These are phyloP conservation scores for Carabus problematicus DNA, from an alignment of 2,888 invertebrate genomes.

Conservation along the genomic window DNA sequence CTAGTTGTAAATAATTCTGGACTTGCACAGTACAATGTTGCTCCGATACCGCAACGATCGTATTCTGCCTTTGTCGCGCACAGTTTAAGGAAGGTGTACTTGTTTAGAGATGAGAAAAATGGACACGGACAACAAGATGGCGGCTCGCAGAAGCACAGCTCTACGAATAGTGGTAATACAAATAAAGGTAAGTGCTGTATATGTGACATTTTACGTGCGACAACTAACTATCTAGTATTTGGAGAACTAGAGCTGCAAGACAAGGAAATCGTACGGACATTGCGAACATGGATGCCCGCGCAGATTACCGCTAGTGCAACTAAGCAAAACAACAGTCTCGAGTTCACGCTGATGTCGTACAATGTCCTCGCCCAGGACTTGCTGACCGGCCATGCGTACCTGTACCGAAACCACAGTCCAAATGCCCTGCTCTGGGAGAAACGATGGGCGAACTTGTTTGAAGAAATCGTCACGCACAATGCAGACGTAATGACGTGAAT, in stretches of 20 bases:
- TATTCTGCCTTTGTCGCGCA: constrained; percentile 16
- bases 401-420: constrained; percentile 71
- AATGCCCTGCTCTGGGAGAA: constrained; percentile 73
- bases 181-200: too few species aligned
- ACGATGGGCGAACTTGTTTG: constrained; percentile 65
- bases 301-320: not conserved
- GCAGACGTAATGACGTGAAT: constrained; percentile 64
- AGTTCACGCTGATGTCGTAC: constrained; percentile 80
- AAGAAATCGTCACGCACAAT: constrained; percentile 64
- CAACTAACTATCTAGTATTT: too few species aligned
- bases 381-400: constrained; percentile 72
- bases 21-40: not conserved
- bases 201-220: too few species aligned
- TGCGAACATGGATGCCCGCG: constrained; percentile 41
- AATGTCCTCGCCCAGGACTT: constrained; percentile 89
- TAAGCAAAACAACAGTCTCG: constrained; percentile 52
- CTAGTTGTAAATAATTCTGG: not conserved
- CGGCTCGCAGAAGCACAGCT: too few species aligned
- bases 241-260: constrained; percentile 18
- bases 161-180: too few species aligned
- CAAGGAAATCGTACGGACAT: constrained; percentile 5
- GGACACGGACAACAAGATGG: not conserved
- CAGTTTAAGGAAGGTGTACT: constrained; percentile 33
- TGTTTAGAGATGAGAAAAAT: constrained; percentile 29
- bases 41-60: constrained; percentile 6